phyloP scores from a whole-genome alignment of 2,797 vertebrate genomes.

The Sparus aurata region DNA sequence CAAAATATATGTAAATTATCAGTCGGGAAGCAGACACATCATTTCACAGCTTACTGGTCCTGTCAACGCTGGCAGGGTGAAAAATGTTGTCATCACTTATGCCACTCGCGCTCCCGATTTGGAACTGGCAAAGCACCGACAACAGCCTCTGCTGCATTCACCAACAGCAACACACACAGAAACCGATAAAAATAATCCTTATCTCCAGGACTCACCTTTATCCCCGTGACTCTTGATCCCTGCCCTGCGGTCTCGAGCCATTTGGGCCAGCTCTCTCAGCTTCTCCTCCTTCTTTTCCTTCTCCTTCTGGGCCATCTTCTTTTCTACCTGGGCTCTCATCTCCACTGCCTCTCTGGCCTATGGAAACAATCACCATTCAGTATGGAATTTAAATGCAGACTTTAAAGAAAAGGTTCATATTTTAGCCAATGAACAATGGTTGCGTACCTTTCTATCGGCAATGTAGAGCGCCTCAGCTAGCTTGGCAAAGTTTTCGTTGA shows the following conservation, averaged over 20 bases:
- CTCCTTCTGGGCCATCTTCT: slow-evolving; percentile 99
- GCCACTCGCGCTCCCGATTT: slow-evolving; percentile 45
- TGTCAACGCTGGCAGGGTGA: slow-evolving; percentile 44
- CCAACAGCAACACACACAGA: background rate
- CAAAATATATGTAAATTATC: slow-evolving; percentile 36
- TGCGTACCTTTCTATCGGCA: slow-evolving; percentile 94
- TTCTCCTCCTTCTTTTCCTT: slow-evolving; percentile 99
- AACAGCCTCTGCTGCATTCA: slow-evolving; percentile 12
- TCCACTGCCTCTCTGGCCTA: slow-evolving; percentile 98
- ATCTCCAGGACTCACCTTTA: slow-evolving; percentile 86
- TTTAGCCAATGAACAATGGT: background rate
- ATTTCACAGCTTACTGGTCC: slow-evolving; percentile 57
- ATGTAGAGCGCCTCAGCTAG: slow-evolving; percentile 98
- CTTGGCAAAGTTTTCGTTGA: slow-evolving; percentile 99
- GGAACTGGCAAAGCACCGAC: slow-evolving; percentile 23
- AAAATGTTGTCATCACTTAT: slow-evolving; percentile 47
- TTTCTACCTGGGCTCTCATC: slow-evolving; percentile 99
- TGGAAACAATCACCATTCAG: slow-evolving; percentile 1
- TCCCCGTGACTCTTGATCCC: slow-evolving; percentile 99
- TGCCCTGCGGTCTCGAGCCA: slow-evolving; percentile 95
- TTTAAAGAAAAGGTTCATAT: background rate
- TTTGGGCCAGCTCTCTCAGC: slow-evolving; percentile 95
- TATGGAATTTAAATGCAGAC: background rate
- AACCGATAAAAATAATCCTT: background rate
- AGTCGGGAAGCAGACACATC: slow-evolving; percentile 24